Evolutionary conservation across 2,797 vertebrate species (phyloP).

Genomic region (Scleropages formosus): DNA sequence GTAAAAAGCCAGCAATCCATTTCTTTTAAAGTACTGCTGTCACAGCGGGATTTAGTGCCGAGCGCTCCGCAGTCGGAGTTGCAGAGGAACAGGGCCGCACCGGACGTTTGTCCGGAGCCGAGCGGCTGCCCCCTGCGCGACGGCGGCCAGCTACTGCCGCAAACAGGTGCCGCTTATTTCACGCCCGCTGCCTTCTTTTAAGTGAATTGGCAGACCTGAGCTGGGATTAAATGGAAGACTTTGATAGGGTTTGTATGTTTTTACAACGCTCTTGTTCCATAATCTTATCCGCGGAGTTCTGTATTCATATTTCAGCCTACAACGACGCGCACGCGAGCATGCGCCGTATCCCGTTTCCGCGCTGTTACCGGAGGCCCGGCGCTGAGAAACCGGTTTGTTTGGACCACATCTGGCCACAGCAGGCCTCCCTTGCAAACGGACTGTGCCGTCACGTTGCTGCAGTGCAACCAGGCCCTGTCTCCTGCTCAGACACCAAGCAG

Average conservation of each 20-base stretch:
- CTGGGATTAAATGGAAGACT: constrained; percentile 42
- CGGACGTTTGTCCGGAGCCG: background rate
- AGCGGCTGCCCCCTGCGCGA: background rate
- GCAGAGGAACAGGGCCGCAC: background rate
- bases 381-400: no score
- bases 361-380: no score
- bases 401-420: no score
- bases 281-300: constrained; percentile 26
- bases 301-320: constrained; percentile 29
- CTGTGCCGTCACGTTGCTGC: no score
- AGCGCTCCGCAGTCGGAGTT: background rate
- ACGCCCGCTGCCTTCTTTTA: constrained; percentile 51
- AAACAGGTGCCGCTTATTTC: constrained; percentile 52
- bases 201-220: constrained; percentile 44
- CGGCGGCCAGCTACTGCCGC: background rate
- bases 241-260: constrained; percentile 38
- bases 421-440: no score
- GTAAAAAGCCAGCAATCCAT: constrained; percentile 33
- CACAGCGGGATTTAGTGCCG: constrained; percentile 33
- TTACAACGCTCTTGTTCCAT: constrained; percentile 25
- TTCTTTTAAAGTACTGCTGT: constrained; percentile 38
- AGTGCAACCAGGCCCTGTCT: no score
- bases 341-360: background rate
- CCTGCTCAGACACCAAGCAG: no score
- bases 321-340: background rate